Evolutionary conservation across 2,888 invertebrate genomes (phyloP).

Genomic region (Pteria penguin): DNA sequence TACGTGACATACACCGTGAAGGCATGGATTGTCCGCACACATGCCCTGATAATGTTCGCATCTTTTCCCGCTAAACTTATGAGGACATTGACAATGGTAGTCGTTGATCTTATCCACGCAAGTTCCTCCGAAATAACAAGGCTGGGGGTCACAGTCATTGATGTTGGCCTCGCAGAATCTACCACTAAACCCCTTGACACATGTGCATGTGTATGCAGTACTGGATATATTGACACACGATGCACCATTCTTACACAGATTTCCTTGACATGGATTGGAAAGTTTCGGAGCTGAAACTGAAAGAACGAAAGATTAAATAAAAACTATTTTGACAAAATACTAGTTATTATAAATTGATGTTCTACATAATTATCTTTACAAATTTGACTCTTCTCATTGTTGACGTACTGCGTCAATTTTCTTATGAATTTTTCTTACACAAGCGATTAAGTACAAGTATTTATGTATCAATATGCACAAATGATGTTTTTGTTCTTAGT

Average conservation of each 20-base stretch:
- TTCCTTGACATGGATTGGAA: conserved; percentile 39
- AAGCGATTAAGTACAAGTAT: too few relatives aligned
- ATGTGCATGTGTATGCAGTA: conserved; percentile 34
- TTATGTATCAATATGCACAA: too few relatives aligned
- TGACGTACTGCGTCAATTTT: too few relatives aligned
- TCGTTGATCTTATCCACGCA: conserved; percentile 51
- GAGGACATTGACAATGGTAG: conserved; percentile 51
- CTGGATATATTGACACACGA: conserved; percentile 26
- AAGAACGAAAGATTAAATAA: neutral
- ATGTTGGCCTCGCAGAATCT: conserved; percentile 48
- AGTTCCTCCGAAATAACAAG: conserved; percentile 49
- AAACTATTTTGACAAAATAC: too few relatives aligned
- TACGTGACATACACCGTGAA: conserved; percentile 45
- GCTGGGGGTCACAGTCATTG: conserved; percentile 48
- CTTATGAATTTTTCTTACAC: too few relatives aligned
- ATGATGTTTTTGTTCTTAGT: too few relatives aligned
- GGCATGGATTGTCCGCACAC: conserved; percentile 47
- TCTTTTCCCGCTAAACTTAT: conserved; percentile 46
- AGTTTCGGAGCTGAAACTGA: neutral
- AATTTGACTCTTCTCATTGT: too few relatives aligned
- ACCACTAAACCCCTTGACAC: conserved; percentile 43
- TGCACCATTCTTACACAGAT: conserved; percentile 45
- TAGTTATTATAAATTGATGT: too few relatives aligned
- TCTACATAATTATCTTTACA: too few relatives aligned
- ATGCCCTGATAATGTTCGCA: conserved; percentile 51